Evolutionary conservation across 2,797 vertebrate genomes (phyloP).

Genomic region (Typhlichthys eigenmanni): DNA sequence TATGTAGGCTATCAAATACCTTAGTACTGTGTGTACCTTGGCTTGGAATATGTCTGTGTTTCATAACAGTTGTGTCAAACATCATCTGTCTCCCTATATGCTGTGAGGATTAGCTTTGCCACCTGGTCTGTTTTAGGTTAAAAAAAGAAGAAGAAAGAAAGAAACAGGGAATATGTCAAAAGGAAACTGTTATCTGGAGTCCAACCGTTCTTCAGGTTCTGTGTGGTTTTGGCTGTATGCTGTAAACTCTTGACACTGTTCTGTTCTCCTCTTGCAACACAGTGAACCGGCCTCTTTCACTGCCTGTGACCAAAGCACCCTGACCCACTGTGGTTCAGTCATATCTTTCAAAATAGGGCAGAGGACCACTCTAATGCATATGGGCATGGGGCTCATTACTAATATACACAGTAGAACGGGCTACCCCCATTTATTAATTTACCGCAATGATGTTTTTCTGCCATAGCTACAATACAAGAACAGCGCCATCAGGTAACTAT

Average conservation of each 20-base stretch:
- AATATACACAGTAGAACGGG: conserved; percentile 24
- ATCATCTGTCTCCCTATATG: conserved; percentile 50
- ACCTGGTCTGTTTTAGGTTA: conserved; percentile 48
- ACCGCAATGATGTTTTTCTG: conserved; percentile 29
- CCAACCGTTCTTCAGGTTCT: conserved; percentile 36
- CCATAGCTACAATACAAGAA: conserved; percentile 26
- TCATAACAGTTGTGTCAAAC: conserved; percentile 54
- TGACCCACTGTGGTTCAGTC: conserved; percentile 29
- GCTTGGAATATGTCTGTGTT: conserved; percentile 33
- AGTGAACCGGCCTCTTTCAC: conserved; percentile 73
- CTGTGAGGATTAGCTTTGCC: conserved; percentile 55
- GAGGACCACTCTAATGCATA: conserved; percentile 13
- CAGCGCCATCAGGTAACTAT: conserved; percentile 21
- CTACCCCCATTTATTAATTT: conserved; percentile 28
- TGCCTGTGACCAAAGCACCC: conserved; percentile 65
- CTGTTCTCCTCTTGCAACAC: conserved; percentile 52
- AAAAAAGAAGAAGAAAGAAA: conserved; percentile 31
- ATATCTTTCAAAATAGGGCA: conserved; percentile 23
- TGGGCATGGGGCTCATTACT: conserved; percentile 30
- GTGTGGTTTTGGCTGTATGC: conserved; percentile 51
- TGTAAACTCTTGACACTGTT: conserved; percentile 53
- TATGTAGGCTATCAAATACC: conserved; percentile 32
- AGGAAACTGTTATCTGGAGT: conserved; percentile 12
- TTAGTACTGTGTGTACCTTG: conserved; percentile 20
- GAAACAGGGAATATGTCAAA: conserved; percentile 9